phyloP scores from a whole-genome alignment of 2,888 invertebrate genomes.

The Physocephala rufipes region DNA sequence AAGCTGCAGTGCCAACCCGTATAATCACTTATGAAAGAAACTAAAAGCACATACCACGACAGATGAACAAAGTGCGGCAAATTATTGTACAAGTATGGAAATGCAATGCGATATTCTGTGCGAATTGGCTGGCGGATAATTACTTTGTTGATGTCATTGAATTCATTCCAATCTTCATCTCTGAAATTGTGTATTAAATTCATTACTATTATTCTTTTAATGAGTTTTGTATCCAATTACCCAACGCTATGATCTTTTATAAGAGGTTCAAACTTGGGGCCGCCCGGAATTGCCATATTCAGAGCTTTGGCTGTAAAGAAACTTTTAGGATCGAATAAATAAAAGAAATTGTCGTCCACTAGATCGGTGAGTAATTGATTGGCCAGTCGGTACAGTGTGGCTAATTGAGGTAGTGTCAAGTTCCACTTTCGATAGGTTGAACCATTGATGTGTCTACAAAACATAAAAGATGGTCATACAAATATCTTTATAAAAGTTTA shows the following conservation, averaged over 20 bases:
- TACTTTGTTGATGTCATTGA: constrained; percentile 99
- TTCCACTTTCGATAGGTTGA: constrained; percentile 98
- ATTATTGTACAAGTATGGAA: constrained; percentile 98
- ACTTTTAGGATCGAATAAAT: constrained; percentile 98
- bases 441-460: constrained; percentile 86
- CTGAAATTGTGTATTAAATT: constrained; percentile 63
- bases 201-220: background rate
- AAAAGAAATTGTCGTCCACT: constrained; percentile 98
- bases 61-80: constrained; percentile 98
- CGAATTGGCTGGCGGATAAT: constrained; percentile 98
- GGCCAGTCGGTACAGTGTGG: constrained; percentile 95
- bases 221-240: constrained; percentile 64
- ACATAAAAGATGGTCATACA: constrained; percentile 34
- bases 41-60: constrained; percentile 82
- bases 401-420: constrained; percentile 94
- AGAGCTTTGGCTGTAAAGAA: constrained; percentile 99
- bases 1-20: too few relatives aligned
- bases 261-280: constrained; percentile 98
- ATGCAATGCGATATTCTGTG: constrained; percentile 99
- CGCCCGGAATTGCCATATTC: constrained; percentile 99
- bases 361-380: constrained; percentile 98
- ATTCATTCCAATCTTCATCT: constrained; percentile 99
- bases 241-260: constrained; percentile 97
- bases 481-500: background rate
- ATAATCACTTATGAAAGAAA: too few relatives aligned